Conservation (phyloP, 1,140 invertebrate genomes). For the Drosophila prosaltans region DNA sequence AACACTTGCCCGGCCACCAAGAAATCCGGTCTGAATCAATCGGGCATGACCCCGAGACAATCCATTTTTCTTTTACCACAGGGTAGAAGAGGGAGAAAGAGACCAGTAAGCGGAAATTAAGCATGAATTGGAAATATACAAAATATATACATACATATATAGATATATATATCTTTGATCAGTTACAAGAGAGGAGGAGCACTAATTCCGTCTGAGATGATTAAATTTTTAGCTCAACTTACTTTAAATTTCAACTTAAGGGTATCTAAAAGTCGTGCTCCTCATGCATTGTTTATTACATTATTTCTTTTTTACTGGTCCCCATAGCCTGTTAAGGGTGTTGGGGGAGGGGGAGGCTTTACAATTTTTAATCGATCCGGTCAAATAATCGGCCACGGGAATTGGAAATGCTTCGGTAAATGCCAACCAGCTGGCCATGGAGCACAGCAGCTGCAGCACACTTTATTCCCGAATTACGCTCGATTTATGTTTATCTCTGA, state of each 20-base stretch:
- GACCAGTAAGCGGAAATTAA: not conserved
- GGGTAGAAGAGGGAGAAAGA: no score
- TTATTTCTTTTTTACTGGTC: no score
- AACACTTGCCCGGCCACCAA: constrained; percentile 5
- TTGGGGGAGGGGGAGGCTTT: constrained; percentile 20
- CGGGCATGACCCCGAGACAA: constrained; percentile 15
- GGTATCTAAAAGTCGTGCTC: not conserved
- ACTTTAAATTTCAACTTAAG: not conserved
- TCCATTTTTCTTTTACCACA: not conserved
- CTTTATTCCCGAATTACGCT: constrained; percentile 73
- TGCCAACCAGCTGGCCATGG: constrained; percentile 35
- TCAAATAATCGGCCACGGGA: constrained; percentile 35
- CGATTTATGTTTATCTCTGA: constrained; percentile 79
- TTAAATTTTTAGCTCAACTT: no score
- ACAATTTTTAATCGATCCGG: constrained; percentile 75
- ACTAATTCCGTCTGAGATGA: no score
- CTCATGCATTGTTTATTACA: not conserved
- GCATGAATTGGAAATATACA: no score
- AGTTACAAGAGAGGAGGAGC: no score
- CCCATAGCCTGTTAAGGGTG: no score
- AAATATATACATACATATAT: no score
- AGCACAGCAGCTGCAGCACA: constrained; percentile 55
- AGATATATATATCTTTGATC: no score
- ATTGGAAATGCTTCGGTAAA: not conserved
- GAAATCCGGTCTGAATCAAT: constrained; percentile 4